phyloP scores from a whole-genome alignment of 2,797 vertebrate genomes.

The Microtus agrestis region DNA sequence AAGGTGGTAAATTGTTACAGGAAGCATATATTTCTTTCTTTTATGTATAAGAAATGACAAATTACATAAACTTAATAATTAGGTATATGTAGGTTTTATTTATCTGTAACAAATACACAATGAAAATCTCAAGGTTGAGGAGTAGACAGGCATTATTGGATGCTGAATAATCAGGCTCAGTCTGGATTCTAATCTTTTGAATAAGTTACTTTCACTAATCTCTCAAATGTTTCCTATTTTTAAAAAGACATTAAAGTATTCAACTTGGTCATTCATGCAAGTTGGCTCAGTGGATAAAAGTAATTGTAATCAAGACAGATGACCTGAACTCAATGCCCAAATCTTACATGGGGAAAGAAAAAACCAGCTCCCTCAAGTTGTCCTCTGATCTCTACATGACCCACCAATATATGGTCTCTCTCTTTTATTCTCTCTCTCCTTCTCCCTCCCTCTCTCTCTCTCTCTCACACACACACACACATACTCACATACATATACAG shows the following conservation, averaged over 20 bases:
- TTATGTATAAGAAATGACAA: not conserved
- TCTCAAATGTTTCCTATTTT: not conserved
- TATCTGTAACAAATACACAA: not conserved
- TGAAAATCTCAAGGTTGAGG: not conserved
- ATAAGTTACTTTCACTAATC: not conserved
- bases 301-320: not conserved
- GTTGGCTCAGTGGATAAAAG: not conserved
- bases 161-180: not conserved
- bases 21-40: slow-evolving; percentile 32
- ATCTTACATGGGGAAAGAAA: not conserved
- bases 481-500: not conserved
- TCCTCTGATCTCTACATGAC: not conserved
- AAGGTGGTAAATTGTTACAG: slow-evolving; percentile 40
- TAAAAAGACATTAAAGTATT: not conserved
- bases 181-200: not conserved
- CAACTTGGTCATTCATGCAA: not conserved
- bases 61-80: not conserved
- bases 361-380: not conserved
- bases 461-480: not conserved
- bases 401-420: not conserved
- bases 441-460: rapidly evolving
- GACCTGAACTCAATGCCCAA: not conserved
- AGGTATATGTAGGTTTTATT: not conserved
- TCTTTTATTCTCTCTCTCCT: not conserved
- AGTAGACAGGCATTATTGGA: not conserved